Base-by-base conservation (phyloP, 2,113 vertebrate species). In the Sinocyclocheilus grahami region DNA sequence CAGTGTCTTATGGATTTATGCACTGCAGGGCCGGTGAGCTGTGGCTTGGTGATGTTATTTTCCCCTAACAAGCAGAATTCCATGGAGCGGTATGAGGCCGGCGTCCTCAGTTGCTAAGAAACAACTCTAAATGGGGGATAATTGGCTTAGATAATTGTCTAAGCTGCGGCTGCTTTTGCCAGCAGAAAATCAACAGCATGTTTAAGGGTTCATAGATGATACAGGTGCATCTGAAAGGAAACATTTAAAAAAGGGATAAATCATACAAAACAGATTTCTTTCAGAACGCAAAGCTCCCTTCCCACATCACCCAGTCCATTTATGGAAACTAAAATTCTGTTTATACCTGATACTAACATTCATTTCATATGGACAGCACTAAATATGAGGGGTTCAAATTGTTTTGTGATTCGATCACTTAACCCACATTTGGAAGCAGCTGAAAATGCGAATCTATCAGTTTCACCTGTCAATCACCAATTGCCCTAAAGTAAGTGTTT, bases 61-160 rank as follows among this genome's bases (percentile, higher is more conserved):
- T 55, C 48, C 65, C 48, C 27, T 60, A 74, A 74, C 67, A 83
- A 55, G 65, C 65, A 83, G 46, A 33, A 42, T n/a, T 74, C 46
- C 30, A 58, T 24, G 51, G 20, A 71, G 67, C 30, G 8, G 67
- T 33, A 12, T 37, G 48, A 83, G 48, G 18, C 22, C 5, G 0
- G 82, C 82, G 22, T 83, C 82, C 33, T 58, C 67, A 42, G 82
- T 83, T 83, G 82, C 82, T 83, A 74, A 83, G 82, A 74, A 83
- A 83, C 67, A 39, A 83, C 69, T 18, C 24, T 24, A 74, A 74
- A 74, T 74, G 65, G 30, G 20, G 69, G 20, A 24, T 83, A 74
- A 74, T 60, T 83, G 82, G 20, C 27, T 33, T 33, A 33, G 30
- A 33, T 33, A 33, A 33, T 33, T 55, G 48, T 69, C 63, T 74